These are phyloP conservation scores for Acanthurus lineatus DNA, from an alignment of 2,797 vertebrate species.

Conservation along the genomic window DNA sequence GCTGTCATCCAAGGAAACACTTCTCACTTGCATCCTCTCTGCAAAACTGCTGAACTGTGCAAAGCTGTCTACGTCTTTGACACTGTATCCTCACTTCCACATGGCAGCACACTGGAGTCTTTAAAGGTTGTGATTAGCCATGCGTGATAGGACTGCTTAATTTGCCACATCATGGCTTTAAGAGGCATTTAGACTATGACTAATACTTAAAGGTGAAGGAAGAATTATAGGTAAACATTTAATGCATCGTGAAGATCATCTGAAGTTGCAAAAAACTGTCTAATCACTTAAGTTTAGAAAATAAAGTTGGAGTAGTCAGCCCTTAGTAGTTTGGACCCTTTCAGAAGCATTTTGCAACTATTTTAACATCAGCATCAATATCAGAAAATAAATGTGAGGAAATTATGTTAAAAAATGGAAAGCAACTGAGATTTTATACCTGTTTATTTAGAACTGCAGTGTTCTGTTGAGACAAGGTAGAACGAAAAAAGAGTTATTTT, in stretches of 20 bases:
- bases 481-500: background rate
- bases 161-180: conserved; percentile 10
- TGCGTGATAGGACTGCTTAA: background rate
- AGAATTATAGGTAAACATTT: background rate
- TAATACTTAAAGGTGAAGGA: conserved; percentile 19
- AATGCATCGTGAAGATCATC: background rate
- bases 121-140: conserved; percentile 34
- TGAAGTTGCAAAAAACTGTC: background rate
- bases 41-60: conserved; percentile 44
- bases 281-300: background rate
- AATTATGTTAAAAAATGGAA: background rate
- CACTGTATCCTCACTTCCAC: conserved; percentile 4
- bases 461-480: background rate
- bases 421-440: background rate
- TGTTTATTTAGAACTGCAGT: background rate
- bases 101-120: conserved; percentile 11
- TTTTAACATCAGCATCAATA: background rate
- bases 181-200: background rate
- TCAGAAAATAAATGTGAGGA: background rate
- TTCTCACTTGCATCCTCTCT: background rate
- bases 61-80: conserved; percentile 12
- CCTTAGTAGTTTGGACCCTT: too few species aligned
- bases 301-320: too few species aligned
- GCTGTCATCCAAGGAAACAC: conserved; percentile 28
- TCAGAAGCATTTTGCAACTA: background rate